Conservation (phyloP, 53 echinoderm and acorn worm genomes). For the Pentamera pediparva region DNA sequence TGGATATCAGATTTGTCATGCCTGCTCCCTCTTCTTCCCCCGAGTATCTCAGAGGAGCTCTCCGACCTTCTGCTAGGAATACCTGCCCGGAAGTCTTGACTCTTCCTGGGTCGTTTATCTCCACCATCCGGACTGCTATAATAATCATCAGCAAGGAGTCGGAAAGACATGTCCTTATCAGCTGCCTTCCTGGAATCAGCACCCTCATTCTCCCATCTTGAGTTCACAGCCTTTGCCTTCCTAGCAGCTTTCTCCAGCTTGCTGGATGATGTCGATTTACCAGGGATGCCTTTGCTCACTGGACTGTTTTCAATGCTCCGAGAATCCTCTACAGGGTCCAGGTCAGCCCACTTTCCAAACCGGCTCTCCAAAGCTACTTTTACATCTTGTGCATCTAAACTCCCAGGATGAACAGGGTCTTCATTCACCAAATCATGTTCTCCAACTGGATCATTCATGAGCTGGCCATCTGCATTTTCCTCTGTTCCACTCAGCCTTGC, state of each 20-base stretch:
- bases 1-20: neutral
- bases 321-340: constrained; percentile 13
- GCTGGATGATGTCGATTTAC: too few species aligned
- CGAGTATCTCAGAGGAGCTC: neutral
- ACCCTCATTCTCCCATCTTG: neutral
- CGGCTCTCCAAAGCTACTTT: constrained; percentile 6
- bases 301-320: neutral
- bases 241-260: neutral
- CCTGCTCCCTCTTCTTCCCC: neutral
- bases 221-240: neutral
- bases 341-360: constrained; percentile 26
- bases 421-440: too few species aligned
- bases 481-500: neutral
- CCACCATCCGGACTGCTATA: constrained; percentile 12
- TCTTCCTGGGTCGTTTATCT: neutral
- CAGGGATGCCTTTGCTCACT: too few species aligned
- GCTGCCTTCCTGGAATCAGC: neutral
- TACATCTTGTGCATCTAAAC: constrained; percentile 10
- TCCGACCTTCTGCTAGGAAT: neutral
- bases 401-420: too few species aligned
- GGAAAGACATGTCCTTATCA: neutral
- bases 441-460: too few species aligned
- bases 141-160: constrained; percentile 27
- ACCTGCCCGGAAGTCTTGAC: too few species aligned
- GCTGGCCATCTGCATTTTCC: neutral